Evolutionary conservation across 2,888 invertebrate genomes (phyloP).

Genomic region (Clunio marinus): DNA sequence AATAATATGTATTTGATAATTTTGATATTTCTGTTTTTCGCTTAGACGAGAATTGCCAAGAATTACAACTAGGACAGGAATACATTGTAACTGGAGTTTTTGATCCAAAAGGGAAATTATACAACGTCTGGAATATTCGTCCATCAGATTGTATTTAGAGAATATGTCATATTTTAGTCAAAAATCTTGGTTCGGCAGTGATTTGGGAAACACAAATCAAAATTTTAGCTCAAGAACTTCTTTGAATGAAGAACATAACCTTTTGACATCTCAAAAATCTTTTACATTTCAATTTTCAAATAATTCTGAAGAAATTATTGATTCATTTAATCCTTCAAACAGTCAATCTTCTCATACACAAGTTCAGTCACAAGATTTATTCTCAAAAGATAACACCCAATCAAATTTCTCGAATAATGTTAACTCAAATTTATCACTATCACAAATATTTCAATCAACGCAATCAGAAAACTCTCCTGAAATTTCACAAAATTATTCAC

Average conservation of each 20-base stretch:
- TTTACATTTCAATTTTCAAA: too few relatives aligned
- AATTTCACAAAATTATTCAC: too few relatives aligned
- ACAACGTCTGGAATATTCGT: conserved; percentile 39
- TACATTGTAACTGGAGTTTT: conserved; percentile 47
- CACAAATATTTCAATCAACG: not conserved
- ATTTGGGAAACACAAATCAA: too few relatives aligned
- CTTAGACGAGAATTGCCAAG: conserved; percentile 43
- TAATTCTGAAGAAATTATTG: too few relatives aligned
- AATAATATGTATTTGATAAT: not conserved
- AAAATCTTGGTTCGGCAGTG: not conserved
- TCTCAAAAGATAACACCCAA: not conserved
- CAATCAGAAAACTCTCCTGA: not conserved
- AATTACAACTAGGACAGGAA: conserved; percentile 45
- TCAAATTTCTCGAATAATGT: not conserved
- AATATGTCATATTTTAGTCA: not conserved
- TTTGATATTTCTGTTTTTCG: conserved; percentile 28
- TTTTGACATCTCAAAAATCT: too few relatives aligned
- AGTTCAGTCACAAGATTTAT: not conserved
- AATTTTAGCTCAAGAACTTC: too few relatives aligned
- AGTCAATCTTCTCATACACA: too few relatives aligned
- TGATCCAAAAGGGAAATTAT: conserved; percentile 41
- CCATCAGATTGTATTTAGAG: not conserved
- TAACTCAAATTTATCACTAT: not conserved
- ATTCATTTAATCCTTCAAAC: too few relatives aligned
- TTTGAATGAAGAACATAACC: too few relatives aligned